Base-by-base conservation (phyloP, 2,113 vertebrate species). In the Chaetodon trifascialis region DNA sequence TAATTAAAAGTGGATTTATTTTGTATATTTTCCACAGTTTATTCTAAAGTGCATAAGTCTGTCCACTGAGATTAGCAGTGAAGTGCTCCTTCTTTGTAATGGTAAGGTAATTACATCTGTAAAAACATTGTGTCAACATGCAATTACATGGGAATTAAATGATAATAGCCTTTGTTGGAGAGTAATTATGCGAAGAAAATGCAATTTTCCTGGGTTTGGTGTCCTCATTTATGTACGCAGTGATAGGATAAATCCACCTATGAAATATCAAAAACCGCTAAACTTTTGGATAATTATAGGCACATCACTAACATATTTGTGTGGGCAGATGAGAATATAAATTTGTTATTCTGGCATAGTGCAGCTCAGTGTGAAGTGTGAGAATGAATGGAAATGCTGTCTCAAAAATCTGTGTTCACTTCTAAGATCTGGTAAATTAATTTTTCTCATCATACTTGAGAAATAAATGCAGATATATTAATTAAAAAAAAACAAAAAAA, bases 301-400 rank as follows among this genome's bases (percentile, higher is more conserved):
- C 69, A 85, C 88, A 84, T 89, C 78, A 74, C 73, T 70, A 88
- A 89, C 83, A 90, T 86, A 85, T 91, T 87, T 91, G 93, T 90
- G 90, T 91, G 89, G 90, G 90, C 80, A 92, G 90, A 90, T 86
- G 68, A 93, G 79, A 92, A 89, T 82, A 89, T 86, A 88, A 90
- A 87, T 89, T 51, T 85, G 87, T 85, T 86, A 74, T 88, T 87
- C 83, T 90, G 89, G 84, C 88, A 87, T 76, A 80, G 89, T 68
- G 86, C 84, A 87, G 86, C 71, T 85, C 59, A 74, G 76, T 76
- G 78, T 86, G 83, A 86, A 89, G 74, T 82, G 79, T 87, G 78
- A 82, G 83, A 81, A 88, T 86, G 73, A 90, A 87, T 83, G 73
- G 59, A 80, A 88, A 86, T 66, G 65, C 44, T 76, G 47, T 82